A percentile compares a stretch with the other conserved stretches of the same genome.
Evolutionary conservation across 2,888 invertebrate genomes (phyloP).

Genomic region (Scaptomyza reducta): DNA sequence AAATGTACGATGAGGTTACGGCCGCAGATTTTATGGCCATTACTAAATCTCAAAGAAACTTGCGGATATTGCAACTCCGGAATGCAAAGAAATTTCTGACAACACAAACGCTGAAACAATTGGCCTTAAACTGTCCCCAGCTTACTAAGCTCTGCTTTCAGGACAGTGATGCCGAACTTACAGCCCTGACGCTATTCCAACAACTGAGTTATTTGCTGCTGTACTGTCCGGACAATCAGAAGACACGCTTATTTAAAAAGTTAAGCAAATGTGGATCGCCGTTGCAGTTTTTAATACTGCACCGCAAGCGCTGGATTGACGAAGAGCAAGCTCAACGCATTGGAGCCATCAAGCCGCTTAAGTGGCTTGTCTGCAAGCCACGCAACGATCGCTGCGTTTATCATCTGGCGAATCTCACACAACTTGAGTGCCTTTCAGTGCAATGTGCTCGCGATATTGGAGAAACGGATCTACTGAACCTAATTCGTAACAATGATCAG

Average conservation of each 20-base stretch:
- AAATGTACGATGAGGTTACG: conserved; percentile 61
- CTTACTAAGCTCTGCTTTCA: conserved; percentile 61
- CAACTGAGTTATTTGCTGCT: conserved; percentile 58
- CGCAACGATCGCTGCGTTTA: conserved; percentile 56
- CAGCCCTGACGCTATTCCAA: conserved; percentile 45
- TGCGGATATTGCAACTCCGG: conserved; percentile 57
- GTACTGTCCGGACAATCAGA: conserved; percentile 58
- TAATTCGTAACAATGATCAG: conserved; percentile 56
- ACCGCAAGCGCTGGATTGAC: conserved; percentile 65
- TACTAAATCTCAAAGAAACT: conserved; percentile 42
- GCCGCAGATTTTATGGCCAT: conserved; percentile 54
- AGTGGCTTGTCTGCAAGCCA: conserved; percentile 66
- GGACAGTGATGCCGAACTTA: conserved; percentile 64
- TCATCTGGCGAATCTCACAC: conserved; percentile 42
- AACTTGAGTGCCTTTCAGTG: conserved; percentile 61
- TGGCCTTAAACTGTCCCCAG: conserved; percentile 46
- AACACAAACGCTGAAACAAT: conserved; percentile 49
- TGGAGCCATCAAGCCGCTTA: conserved; percentile 44
- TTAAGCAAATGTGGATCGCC: conserved; percentile 36
- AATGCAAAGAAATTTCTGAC: conserved; percentile 61
- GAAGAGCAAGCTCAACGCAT: conserved; percentile 63
- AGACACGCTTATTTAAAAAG: conserved; percentile 54
- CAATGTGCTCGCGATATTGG: conserved; percentile 65
- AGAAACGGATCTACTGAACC: conserved; percentile 44
- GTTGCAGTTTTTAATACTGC: conserved; percentile 58